phyloP scores from a whole-genome alignment of 2,888 invertebrate genomes.

The Cantharis nigra region DNA sequence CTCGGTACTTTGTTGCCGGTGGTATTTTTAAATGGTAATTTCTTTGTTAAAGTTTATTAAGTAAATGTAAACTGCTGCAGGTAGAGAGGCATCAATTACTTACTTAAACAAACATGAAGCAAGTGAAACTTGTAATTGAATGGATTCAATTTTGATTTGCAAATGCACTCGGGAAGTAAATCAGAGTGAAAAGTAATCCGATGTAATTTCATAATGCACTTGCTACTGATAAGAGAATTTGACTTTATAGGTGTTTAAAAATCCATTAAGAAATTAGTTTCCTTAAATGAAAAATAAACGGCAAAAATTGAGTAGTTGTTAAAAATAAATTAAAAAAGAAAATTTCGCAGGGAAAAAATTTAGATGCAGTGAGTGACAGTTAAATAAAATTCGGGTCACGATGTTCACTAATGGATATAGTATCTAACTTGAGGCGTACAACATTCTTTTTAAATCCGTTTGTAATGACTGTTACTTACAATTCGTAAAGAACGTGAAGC shows the following conservation, averaged over 20 bases:
- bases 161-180: neutral
- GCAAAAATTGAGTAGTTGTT: neutral
- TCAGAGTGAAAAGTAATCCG: neutral
- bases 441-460: slow-evolving; percentile 15
- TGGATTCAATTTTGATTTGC: neutral
- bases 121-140: neutral
- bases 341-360: neutral
- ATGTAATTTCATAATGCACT: neutral
- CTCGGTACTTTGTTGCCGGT: neutral
- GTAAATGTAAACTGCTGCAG: neutral
- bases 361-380: neutral
- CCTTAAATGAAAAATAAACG: neutral
- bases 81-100: neutral
- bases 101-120: neutral
- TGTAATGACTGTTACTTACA: slow-evolving; percentile 2
- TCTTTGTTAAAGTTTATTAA: neutral
- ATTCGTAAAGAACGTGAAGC: slow-evolving; percentile 1
- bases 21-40: neutral
- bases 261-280: neutral
- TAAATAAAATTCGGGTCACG: slow-evolving; percentile 10
- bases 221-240: neutral
- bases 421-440: slow-evolving; percentile 4
- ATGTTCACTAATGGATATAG: slow-evolving; percentile 3
- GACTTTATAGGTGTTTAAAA: neutral
- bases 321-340: neutral